A percentile compares a stretch with the other conserved stretches of the same genome.
phyloP scores from a whole-genome alignment of 35 echinoderm and acorn worm species.

The Heliocidaris tuberculata region DNA sequence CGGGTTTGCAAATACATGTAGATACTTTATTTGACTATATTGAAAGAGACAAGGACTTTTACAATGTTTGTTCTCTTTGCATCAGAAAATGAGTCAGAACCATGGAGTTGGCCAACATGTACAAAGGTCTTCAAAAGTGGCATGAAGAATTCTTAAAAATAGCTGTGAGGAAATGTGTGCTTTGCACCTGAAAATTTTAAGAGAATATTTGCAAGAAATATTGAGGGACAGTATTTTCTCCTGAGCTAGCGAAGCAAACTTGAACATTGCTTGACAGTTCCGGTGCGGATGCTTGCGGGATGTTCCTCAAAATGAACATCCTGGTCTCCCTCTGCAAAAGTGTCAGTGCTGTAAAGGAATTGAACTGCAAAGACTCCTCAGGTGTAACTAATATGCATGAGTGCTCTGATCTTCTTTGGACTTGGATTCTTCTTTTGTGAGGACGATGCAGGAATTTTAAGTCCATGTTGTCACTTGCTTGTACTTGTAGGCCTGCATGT shows the following conservation, averaged over 20 bases:
- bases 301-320: background rate
- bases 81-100: background rate
- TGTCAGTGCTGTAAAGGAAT: no score
- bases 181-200: background rate
- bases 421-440: background rate
- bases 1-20: background rate
- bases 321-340: background rate
- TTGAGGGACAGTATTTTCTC: background rate
- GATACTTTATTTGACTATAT: background rate
- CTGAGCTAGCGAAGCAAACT: no score
- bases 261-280: no score
- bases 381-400: background rate
- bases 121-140: background rate
- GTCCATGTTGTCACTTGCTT: background rate
- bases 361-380: no score
- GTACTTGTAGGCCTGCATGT: background rate
- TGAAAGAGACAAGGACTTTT: background rate
- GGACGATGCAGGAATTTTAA: background rate
- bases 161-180: background rate
- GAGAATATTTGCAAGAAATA: background rate
- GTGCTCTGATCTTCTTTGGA: no score
- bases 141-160: background rate
- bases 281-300: background rate
- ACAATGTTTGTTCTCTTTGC: background rate
- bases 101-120: background rate